Evolutionary conservation across 2,888 invertebrate genomes (phyloP), one percentile per base, ranked within the genome.

Genomic region (Lamellibrachia columna): DNA sequence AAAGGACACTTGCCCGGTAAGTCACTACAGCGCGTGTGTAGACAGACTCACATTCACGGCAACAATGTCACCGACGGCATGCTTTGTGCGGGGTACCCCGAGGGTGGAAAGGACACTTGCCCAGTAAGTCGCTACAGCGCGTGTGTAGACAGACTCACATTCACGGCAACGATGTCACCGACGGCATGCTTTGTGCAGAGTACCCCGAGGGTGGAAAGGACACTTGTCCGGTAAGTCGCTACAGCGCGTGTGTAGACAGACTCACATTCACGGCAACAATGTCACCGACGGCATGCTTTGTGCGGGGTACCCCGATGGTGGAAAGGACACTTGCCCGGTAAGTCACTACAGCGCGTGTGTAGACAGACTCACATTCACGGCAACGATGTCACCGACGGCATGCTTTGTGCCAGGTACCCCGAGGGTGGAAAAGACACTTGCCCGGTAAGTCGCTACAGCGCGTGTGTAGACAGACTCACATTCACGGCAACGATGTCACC

Each of bases 371-470:
- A 95, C 90, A 95, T 95, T 95, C 95, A 95, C 92, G 95, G 95
- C 0, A 92, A 91, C 2, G 93, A 93, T 7, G 95, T 95, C 93
- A 93, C 94, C n/a, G 92, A 93, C 58, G 53, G 22, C n/a, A 98
- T 98, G 98, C 97, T 98, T 94, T 98, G 98, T 96, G 98, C 98
- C 52, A 98, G 98, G 3, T 97, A 97, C 95, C 97, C 98, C 93
- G 97, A 97, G 94, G 98, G 98, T 93, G 98, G 98, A 53, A 97
- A 97, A 0, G 98, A 98, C 96, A 97, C 98, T 11, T 98, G 98
- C 95, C 98, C 15, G 4, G 91, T 91, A 28, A 28, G 28, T 28
- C 28, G 28, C 28, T 28, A 28, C 15, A 95, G 28, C 93, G 93
- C 53, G 93, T 92, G 52, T 96, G 95, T 90, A 90, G 93, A 0